Evolutionary conservation across 2,797 vertebrate species (phyloP).

Genomic region (Tinamus major): DNA sequence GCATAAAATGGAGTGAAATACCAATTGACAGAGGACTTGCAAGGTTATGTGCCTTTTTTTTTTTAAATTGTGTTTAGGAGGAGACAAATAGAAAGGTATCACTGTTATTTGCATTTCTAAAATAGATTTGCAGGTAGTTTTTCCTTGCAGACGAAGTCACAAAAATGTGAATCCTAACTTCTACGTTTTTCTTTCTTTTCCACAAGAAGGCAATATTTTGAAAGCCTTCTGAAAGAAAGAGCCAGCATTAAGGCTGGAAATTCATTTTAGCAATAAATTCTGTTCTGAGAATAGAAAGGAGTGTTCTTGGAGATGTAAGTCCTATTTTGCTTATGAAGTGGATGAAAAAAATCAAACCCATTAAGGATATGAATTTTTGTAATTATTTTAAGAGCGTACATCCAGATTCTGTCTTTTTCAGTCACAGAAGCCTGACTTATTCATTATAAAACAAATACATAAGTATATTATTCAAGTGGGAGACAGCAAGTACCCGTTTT

Average conservation of each 20-base stretch:
- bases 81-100: background rate
- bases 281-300: background rate
- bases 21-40: background rate
- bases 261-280: background rate
- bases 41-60: background rate
- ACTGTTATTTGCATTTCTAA: background rate
- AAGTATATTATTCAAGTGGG: background rate
- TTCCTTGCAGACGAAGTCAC: background rate
- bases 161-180: background rate
- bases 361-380: background rate
- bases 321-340: background rate
- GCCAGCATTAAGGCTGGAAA: background rate
- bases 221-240: background rate
- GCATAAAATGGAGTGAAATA: background rate
- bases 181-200: slow-evolving; percentile 6
- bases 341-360: background rate
- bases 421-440: background rate
- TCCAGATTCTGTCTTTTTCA: background rate
- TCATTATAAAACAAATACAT: background rate
- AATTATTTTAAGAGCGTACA: background rate
- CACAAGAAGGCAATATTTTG: background rate
- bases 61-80: background rate
- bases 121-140: background rate
- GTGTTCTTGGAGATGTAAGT: background rate
- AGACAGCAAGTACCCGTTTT: background rate